These are phyloP conservation scores for Callaeas wilsoni DNA, from an alignment of 2,113 vertebrate species.

Conservation along the genomic window DNA sequence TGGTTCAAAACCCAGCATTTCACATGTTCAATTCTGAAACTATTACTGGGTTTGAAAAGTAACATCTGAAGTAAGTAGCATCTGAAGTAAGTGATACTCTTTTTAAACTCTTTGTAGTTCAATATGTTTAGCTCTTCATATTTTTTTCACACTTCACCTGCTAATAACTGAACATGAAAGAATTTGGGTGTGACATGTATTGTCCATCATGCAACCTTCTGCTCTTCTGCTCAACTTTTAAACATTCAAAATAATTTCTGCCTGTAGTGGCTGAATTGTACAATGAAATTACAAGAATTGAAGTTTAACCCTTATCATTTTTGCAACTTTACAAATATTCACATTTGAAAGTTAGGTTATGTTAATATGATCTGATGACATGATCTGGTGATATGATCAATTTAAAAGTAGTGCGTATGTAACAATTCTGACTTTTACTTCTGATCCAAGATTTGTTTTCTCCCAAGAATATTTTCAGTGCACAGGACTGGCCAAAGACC, in stretches of 20 bases:
- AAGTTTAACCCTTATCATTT: not conserved
- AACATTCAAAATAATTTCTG: not conserved
- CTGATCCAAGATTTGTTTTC: not conserved
- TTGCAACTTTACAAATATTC: not conserved
- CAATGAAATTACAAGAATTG: not conserved
- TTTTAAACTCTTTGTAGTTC: not conserved
- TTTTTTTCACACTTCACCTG: not conserved
- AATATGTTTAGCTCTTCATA: not conserved
- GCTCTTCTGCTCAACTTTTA: not conserved
- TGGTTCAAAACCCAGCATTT: not conserved
- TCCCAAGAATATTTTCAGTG: not conserved
- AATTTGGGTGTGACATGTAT: not conserved
- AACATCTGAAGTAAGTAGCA: not conserved
- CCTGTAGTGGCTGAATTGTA: not conserved
- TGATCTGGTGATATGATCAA: not conserved
- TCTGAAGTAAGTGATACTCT: not conserved
- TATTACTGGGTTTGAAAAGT: not conserved
- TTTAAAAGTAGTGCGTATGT: not conserved
- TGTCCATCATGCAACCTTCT: not conserved
- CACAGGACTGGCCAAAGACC: constrained; percentile 15
- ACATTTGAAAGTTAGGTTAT: constrained; percentile 2
- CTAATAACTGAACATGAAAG: not conserved
- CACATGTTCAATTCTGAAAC: not conserved
- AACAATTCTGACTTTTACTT: not conserved
- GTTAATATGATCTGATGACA: not conserved